Evolutionary conservation across 92 coral and sea anemone genomes (phyloP), one percentile per base, ranked within the genome.

Genomic region (Siderastrea radians): DNA sequence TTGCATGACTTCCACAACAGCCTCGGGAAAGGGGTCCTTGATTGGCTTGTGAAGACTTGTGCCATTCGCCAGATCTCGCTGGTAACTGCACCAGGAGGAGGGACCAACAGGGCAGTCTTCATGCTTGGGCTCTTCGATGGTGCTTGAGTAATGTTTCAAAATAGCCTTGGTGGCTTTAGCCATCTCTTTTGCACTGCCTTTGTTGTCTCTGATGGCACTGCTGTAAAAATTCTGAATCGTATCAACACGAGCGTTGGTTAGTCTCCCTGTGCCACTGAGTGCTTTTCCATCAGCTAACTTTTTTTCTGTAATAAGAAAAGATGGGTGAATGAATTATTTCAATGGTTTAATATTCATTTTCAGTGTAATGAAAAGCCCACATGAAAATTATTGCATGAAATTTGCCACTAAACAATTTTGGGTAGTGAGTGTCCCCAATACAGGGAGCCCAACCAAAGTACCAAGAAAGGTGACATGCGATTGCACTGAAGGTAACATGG

Each of bases 201-300:
- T 83, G 76, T 89, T 89, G 8, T 89, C 68, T 12, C 89, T 73
- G 50, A 89, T 46, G 78, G 81, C 84, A 0, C 59, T 45, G 3
- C 86, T 90, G 62, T 90, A 84, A 9, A 90, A 90, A 73, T 77
- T 79, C 49, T 84, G 93, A 51, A 90, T 63, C 0, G 88, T 68
- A 3, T 71, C 85, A 19, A 90, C 76, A 3, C 89, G 9, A 10
- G 78, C 89, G 4, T 61, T 7, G 61, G 93, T 90, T 49, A 89
- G 66, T 58, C 89, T 75, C 4, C 93, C 85, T 1, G 65, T 80
- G 46, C 89, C 89, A 58, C 51, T 17, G 1, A 89, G 13, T 71
- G 70, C 81, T 50, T 89, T 89, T 1, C 77, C 86, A 77, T 89
- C 92, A 7, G 69, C 11, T 13, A 87, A 69, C 62, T 80, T 87